These are phyloP conservation scores for Parapristionchus giblindavisi DNA, from an alignment of 2,888 invertebrate species.

Conservation along the genomic window DNA sequence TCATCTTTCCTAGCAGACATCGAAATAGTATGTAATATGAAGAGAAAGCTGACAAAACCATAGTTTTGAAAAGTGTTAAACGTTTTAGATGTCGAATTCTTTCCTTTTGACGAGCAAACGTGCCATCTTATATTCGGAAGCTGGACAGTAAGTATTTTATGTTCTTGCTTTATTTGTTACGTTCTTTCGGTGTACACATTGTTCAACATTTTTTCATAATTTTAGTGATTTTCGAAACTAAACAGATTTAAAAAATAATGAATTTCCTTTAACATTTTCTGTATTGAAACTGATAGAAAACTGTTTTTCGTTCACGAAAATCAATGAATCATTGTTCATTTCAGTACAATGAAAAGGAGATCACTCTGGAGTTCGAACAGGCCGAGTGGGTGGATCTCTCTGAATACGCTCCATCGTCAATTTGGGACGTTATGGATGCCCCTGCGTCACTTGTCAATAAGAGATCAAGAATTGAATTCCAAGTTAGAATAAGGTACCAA, in stretches of 20 bases:
- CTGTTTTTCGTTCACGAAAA: too few relatives aligned
- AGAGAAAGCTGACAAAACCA: too few relatives aligned
- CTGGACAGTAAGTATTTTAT: slow-evolving; percentile 58
- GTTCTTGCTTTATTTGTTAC: slow-evolving; percentile 23
- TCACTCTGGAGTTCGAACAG: slow-evolving; percentile 91
- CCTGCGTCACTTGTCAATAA: slow-evolving; percentile 70
- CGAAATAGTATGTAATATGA: too few relatives aligned
- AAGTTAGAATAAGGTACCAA: slow-evolving; percentile 60
- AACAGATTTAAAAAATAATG: background rate
- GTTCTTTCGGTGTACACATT: too few relatives aligned
- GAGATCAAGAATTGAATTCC: slow-evolving; percentile 65
- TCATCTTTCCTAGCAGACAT: too few relatives aligned
- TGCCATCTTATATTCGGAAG: slow-evolving; percentile 66
- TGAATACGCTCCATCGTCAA: slow-evolving; percentile 96
- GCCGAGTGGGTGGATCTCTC: slow-evolving; percentile 92
- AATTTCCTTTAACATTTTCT: background rate
- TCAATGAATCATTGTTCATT: slow-evolving; percentile 69
- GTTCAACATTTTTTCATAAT: too few relatives aligned
- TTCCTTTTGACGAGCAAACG: slow-evolving; percentile 80
- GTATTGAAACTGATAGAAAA: background rate
- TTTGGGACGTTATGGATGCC: slow-evolving; percentile 94
- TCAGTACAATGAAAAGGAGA: slow-evolving; percentile 91
- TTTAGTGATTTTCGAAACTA: background rate
- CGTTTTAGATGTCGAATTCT: slow-evolving; percentile 85
- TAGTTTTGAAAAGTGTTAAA: background rate